Evolutionary conservation across 1,140 invertebrate genomes (phyloP), one percentile per base, ranked within the genome.

Genomic region (Fopius arisanus): DNA sequence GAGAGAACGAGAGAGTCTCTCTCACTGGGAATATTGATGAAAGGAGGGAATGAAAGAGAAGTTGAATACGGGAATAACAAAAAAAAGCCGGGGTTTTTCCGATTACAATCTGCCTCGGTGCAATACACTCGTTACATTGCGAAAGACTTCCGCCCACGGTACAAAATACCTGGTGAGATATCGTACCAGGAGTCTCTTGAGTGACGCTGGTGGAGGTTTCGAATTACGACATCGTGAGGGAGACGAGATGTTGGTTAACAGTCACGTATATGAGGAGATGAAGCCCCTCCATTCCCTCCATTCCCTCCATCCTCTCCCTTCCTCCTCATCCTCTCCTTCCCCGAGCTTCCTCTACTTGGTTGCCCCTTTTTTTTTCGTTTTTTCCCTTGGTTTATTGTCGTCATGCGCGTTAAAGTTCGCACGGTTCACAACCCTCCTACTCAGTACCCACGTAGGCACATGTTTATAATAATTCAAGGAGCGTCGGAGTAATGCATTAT

Each of bases 381-480:
- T 37, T 54, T 59, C 14, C 26, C 54, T 48, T 59, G 23, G 54
- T 59, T 59, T 59, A 59, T 59, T 59, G 54, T 59, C 54, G 54
- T 59, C 54, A 59, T 59, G 54, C 23, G 54, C 54, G 54, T 59
- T 59, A 26, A 59, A 59, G 54, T 59, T 59, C 54, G 54, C 54
- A 59, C 54, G 54, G 54, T 26, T 26, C 23, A 2, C 19, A 23
- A 59, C 19, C 54, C 54, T 59, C 54, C 54, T 59, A 59, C 29
- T n/a, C 23, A 19, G 62, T 76, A 75, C 73, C 70, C 65, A 73
- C 78, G 82, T 84, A 77, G 83, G 83, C 76, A 81, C 62, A 65
- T 82, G 79, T 80, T 83, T 80, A 80, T 85, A 85, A 84, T 83
- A 85, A 85, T 77, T 82, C 77, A 82, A 83, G 78, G 80, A 81